Conservation (phyloP, 2,888 invertebrate species). For the Elegia similella region DNA sequence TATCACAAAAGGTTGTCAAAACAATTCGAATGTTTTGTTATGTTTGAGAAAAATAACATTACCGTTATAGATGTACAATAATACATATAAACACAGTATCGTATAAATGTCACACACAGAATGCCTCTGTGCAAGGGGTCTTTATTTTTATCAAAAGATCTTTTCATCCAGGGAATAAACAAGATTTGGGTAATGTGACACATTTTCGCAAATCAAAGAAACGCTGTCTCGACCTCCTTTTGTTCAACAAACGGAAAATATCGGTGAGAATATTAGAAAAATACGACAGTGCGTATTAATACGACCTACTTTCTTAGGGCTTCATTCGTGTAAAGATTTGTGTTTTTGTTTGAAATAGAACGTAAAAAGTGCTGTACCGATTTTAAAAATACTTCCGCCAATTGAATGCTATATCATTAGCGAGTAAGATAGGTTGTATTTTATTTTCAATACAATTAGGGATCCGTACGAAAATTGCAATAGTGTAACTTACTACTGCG, state of each 20-base stretch:
- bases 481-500: too few species aligned
- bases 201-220: slow-evolving; percentile 16
- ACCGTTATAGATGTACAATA: not conserved
- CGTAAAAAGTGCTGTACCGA: too few species aligned
- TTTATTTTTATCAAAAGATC: slow-evolving; percentile 12
- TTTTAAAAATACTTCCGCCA: too few species aligned
- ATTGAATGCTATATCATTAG: too few species aligned
- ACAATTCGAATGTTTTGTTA: too few species aligned
- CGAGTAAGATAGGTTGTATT: too few species aligned
- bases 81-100: not conserved
- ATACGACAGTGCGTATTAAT: slow-evolving; percentile 3
- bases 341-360: too few species aligned
- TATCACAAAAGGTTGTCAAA: too few species aligned
- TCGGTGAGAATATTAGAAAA: slow-evolving; percentile 6
- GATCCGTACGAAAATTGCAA: too few species aligned
- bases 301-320: not conserved
- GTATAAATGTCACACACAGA: slow-evolving; percentile 4
- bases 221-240: slow-evolving; percentile 1
- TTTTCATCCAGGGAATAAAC: slow-evolving; percentile 11
- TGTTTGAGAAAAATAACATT: too few species aligned
- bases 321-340: not conserved
- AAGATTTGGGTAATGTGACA: slow-evolving; percentile 16
- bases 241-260: slow-evolving; percentile 14
- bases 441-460: too few species aligned
- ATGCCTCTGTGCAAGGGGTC: not conserved